Percentiles rank a stretch among this genome's conserved stretches.
Evolutionary conservation across 2,888 invertebrate species (phyloP).

Genomic region (Panopea generosa): DNA sequence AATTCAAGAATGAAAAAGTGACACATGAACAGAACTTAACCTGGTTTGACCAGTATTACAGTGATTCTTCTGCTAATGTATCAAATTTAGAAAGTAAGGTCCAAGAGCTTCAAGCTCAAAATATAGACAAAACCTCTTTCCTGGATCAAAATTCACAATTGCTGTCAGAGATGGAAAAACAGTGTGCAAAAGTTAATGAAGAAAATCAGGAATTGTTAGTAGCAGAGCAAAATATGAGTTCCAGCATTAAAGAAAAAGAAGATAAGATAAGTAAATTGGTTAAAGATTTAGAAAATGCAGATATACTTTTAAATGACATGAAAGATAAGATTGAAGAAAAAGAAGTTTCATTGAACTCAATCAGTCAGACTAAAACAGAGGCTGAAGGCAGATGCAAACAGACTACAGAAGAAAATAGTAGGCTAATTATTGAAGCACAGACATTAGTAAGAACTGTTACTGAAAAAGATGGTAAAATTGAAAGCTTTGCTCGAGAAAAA

Average conservation of each 20-base stretch:
- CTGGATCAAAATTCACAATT: neutral
- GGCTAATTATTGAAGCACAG: slow-evolving; percentile 1
- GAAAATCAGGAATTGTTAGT: slow-evolving; percentile 16
- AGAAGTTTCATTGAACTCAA: too few relatives aligned
- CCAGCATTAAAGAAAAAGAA: slow-evolving; percentile 18
- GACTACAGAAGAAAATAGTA: too few relatives aligned
- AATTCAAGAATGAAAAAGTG: slow-evolving; percentile 29
- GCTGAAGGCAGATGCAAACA: too few relatives aligned
- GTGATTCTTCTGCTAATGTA: slow-evolving; percentile 17
- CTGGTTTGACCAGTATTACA: slow-evolving; percentile 41
- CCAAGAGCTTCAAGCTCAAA: slow-evolving; percentile 14
- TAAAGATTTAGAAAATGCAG: too few relatives aligned
- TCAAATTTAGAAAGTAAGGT: slow-evolving; percentile 26
- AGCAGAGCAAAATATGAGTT: slow-evolving; percentile 41
- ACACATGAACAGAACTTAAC: slow-evolving; percentile 50
- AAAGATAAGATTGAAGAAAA: too few relatives aligned
- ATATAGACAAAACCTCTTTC: slow-evolving; percentile 9
- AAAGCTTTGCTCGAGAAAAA: too few relatives aligned
- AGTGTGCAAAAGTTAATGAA: neutral
- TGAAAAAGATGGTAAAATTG: neutral
- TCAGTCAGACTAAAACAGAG: too few relatives aligned
- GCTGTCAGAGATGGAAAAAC: slow-evolving; percentile 11
- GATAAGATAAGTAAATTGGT: too few relatives aligned
- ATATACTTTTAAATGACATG: too few relatives aligned
- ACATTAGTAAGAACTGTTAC: neutral